Evolutionary conservation across 2,797 vertebrate genomes (phyloP), one percentile per base, ranked within the genome.

Genomic region (Danio aesculapii): DNA sequence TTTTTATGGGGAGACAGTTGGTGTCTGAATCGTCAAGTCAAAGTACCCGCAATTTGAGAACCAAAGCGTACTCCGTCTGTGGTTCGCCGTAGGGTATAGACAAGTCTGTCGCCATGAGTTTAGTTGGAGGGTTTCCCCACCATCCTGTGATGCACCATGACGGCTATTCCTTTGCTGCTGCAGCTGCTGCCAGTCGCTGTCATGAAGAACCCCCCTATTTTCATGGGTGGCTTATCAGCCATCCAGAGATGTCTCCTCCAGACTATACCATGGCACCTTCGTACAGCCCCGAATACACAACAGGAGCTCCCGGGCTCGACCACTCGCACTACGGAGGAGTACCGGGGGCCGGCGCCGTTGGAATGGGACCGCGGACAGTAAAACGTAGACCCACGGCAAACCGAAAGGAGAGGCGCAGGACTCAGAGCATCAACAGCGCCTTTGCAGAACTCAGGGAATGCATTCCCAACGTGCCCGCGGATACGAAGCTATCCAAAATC

Each of bases 401-500:
- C 92, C 95, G 97, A 74, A 99, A 99, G 89, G 98, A 99, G 91
- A 88, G 98, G 92, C 96, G 98, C 89, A 95, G 98, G 95, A 99
- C 97, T 89, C 96, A 98, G 90, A 99, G 98, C 93, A 99, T 99
- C 92, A 99, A 99, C 92, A 98, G 98, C 90, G 98, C 98, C 83
- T 99, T 99, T 86, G 96, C 98, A 13, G 98, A 99, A 86, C 95
- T 99, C 83, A 90, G 98, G 74, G 98, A 99, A 90, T 99, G 98
- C 86, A 99, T 99, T 89, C 98, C 98, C 84, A 99, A 99, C 88
- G 98, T 99, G 46, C 98, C 98, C 1, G 97, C 98, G 8, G 98
- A 99, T 91, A 99, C 98, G 84, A 99, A 99, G 67, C 94, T 99
- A 85, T 99, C 98, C 90, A 99, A 99, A 88, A 99, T 99, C 88